Evolutionary conservation across 2,888 invertebrate genomes (phyloP).

Genomic region (Ctena decussata): DNA sequence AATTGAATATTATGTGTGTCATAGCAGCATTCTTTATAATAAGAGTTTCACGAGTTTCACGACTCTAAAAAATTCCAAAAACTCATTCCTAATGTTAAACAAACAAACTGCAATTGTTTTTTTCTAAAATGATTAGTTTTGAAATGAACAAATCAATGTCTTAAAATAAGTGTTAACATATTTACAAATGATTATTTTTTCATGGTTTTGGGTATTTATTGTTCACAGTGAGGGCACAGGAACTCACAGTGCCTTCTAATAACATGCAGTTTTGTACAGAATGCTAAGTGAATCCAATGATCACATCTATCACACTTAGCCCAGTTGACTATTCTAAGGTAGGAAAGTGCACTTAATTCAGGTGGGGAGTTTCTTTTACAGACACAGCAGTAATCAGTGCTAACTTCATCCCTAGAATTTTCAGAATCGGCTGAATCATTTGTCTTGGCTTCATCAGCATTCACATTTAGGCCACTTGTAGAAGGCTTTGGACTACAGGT

Average conservation of each 20-base stretch:
- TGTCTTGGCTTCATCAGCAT: not conserved
- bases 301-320: conserved; percentile 6
- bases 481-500: not conserved
- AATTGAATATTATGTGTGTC: too few relatives aligned
- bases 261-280: not conserved
- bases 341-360: not conserved
- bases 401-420: not conserved
- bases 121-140: too few relatives aligned
- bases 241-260: not conserved
- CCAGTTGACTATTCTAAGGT: not conserved
- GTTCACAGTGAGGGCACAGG: conserved; percentile 10
- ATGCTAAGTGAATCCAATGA: not conserved
- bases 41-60: too few relatives aligned
- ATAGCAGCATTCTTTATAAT: too few relatives aligned
- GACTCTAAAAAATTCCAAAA: too few relatives aligned
- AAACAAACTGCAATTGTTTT: too few relatives aligned
- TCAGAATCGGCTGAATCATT: too few relatives aligned
- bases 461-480: not conserved
- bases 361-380: not conserved
- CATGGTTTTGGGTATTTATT: too few relatives aligned
- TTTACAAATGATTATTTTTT: too few relatives aligned
- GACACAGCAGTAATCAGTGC: not conserved
- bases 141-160: too few relatives aligned
- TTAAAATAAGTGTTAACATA: too few relatives aligned
- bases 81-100: too few relatives aligned